Evolutionary conservation across 2,888 invertebrate genomes (phyloP).

Genomic region (Pseudococcus jackbeardsleyi): DNA sequence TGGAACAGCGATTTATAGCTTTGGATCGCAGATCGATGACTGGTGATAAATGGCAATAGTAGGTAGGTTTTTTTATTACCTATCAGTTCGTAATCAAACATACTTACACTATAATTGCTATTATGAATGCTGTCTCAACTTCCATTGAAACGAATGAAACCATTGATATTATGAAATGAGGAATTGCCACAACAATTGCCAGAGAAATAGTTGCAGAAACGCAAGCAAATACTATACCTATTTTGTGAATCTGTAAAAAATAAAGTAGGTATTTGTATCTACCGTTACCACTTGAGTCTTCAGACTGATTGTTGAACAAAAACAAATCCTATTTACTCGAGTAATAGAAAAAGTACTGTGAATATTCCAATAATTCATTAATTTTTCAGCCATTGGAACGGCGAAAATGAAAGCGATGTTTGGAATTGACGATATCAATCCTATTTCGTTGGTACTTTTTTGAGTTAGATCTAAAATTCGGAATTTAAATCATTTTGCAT

Average conservation of each 20-base stretch:
- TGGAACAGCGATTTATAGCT: too few species aligned
- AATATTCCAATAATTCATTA: background rate
- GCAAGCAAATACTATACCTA: background rate
- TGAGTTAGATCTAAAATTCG: background rate
- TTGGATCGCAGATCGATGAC: too few species aligned
- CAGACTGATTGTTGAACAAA: too few species aligned
- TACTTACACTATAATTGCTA: background rate
- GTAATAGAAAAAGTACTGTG: background rate
- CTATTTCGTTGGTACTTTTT: constrained; percentile 10
- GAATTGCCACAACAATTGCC: background rate
- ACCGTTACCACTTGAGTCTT: too few species aligned
- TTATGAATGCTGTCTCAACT: background rate
- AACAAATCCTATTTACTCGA: background rate
- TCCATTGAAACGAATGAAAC: background rate
- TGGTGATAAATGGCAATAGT: too few species aligned
- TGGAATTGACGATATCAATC: background rate
- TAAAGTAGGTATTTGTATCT: too few species aligned
- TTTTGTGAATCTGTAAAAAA: background rate
- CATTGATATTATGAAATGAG: background rate
- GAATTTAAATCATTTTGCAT: too few species aligned
- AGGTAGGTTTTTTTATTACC: too few species aligned
- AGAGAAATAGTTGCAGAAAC: background rate
- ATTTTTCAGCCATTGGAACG: background rate
- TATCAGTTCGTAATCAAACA: too few species aligned
- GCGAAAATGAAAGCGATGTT: background rate